Conservation (phyloP, 1,140 invertebrate genomes). For the Propsilocerus akamusi region DNA sequence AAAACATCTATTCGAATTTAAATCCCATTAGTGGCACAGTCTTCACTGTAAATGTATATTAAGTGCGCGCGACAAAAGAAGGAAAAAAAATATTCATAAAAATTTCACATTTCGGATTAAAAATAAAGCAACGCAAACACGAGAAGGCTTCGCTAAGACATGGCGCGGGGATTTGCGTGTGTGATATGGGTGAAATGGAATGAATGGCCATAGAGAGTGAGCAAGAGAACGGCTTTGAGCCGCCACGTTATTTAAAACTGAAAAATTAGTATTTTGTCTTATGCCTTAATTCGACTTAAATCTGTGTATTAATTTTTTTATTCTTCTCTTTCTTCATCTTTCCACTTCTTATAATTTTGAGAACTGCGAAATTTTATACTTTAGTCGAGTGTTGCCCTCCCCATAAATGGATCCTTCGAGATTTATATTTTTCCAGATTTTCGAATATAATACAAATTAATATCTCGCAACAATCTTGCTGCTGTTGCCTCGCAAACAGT, state of each 20-base stretch:
- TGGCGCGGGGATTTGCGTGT: too few species aligned
- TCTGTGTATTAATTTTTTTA: conserved; percentile 2
- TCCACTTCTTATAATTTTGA: background rate
- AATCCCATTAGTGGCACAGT: too few species aligned
- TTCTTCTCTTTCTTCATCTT: background rate
- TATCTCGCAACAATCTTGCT: background rate
- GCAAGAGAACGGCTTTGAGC: background rate
- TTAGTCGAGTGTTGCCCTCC: background rate
- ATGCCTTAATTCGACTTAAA: conserved; percentile 1
- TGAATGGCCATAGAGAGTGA: too few species aligned
- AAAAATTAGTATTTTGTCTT: conserved; percentile 4
- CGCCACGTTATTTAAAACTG: background rate
- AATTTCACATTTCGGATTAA: conserved; percentile 1
- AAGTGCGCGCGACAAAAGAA: too few species aligned
- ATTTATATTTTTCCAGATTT: conserved; percentile 4
- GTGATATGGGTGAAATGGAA: too few species aligned
- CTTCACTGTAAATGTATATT: too few species aligned
- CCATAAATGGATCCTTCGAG: background rate
- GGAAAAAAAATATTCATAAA: background rate
- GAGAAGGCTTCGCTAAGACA: too few species aligned
- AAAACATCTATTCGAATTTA: too few species aligned
- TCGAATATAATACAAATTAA: conserved; percentile 4
- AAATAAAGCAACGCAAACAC: too few species aligned
- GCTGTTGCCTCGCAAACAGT: background rate
- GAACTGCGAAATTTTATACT: background rate